A percentile compares a stretch with the other conserved stretches of the same genome.
phyloP scores from a whole-genome alignment of 2,797 vertebrate genomes.

The Bucorvus abyssinicus region DNA sequence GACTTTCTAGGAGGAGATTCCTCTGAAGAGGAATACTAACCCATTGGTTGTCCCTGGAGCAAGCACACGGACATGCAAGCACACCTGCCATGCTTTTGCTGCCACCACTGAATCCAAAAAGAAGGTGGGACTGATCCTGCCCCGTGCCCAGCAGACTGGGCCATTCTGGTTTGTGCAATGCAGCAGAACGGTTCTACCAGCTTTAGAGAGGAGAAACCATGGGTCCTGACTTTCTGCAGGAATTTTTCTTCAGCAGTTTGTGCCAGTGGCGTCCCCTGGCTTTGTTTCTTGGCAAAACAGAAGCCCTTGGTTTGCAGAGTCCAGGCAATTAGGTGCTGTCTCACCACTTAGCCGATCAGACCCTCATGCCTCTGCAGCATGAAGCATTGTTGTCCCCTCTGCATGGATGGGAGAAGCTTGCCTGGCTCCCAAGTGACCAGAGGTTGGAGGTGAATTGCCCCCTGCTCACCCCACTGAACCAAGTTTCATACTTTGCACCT shows the following conservation, averaged over 20 bases:
- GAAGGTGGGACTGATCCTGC: not conserved
- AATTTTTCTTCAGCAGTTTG: not conserved
- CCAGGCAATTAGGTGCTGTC: not conserved
- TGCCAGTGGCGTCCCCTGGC: not conserved
- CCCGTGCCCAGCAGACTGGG: not conserved
- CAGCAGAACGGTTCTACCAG: not conserved
- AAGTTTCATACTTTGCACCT: not conserved
- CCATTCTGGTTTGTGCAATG: not conserved
- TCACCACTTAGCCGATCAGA: rapidly evolving
- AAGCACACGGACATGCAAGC: not conserved
- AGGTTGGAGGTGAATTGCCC: not conserved
- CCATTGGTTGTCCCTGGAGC: not conserved
- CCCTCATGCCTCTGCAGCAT: not conserved
- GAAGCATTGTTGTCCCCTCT: rapidly evolving
- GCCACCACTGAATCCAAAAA: not conserved
- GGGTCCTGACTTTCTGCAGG: not conserved
- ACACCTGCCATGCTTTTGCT: not conserved
- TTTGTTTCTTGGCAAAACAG: not conserved
- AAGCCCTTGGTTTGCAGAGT: not conserved
- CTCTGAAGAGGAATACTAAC: not conserved
- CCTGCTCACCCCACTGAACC: not conserved
- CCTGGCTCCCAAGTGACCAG: not conserved
- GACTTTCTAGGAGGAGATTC: not conserved
- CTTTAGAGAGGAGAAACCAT: not conserved
- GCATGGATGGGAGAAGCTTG: rapidly evolving